These are phyloP conservation scores for Percopsis transmontana DNA, from an alignment of 2,113 vertebrate species.

Conservation along the genomic window DNA sequence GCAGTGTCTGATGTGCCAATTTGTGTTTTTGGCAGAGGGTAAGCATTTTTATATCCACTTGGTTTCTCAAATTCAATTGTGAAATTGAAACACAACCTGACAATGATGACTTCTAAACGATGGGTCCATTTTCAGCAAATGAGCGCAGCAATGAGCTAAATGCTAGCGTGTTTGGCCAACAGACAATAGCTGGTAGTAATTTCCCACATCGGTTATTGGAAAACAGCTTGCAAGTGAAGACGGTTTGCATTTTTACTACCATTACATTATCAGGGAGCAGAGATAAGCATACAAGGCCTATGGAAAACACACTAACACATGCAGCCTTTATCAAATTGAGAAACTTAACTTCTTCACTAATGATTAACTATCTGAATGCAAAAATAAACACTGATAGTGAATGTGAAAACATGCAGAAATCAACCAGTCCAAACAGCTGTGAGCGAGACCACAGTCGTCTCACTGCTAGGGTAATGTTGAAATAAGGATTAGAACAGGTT, in stretches of 20 bases:
- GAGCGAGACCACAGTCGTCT: too few species aligned
- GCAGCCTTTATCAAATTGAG: constrained; percentile 42
- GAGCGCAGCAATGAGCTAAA: constrained; percentile 10
- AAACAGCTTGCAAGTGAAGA: constrained; percentile 64
- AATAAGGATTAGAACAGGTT: neutral
- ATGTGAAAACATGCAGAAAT: constrained; percentile 49
- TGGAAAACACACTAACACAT: constrained; percentile 30
- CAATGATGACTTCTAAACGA: too few species aligned
- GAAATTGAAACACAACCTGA: too few species aligned
- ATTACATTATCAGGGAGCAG: constrained; percentile 58
- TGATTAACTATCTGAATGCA: constrained; percentile 58
- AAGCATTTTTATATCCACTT: constrained; percentile 1
- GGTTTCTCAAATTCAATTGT: too few species aligned
- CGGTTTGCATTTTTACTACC: constrained; percentile 62
- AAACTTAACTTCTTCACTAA: constrained; percentile 33
- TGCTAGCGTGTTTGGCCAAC: constrained; percentile 11
- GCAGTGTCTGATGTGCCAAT: constrained; percentile 18
- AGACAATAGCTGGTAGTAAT: constrained; percentile 25
- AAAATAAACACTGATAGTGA: constrained; percentile 27
- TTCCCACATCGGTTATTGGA: constrained; percentile 35
- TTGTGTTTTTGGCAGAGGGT: neutral
- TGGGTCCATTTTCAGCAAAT: neutral
- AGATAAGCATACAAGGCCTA: constrained; percentile 56
- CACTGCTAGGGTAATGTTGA: neutral
- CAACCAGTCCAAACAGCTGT: neutral